Percentiles rank a stretch among this genome's conserved stretches.
phyloP scores from a whole-genome alignment of 2,113 vertebrate genomes.

The Macroglossus sobrinus region DNA sequence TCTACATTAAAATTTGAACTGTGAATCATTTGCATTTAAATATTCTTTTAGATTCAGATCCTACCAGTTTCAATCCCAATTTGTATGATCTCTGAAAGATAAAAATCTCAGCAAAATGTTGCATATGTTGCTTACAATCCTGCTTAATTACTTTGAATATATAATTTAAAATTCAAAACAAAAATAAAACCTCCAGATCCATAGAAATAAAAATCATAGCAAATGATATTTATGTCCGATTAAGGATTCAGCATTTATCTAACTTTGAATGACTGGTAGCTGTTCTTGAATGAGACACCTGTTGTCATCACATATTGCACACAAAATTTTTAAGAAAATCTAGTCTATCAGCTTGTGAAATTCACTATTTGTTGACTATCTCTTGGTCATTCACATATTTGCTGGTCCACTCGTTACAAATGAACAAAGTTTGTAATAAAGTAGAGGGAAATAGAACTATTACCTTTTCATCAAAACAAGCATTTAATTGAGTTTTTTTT shows the following conservation, averaged over 20 bases:
- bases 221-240: background rate
- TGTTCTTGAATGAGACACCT: conserved; percentile 64
- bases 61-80: conserved; percentile 22
- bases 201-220: conserved; percentile 48
- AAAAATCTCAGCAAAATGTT: conserved; percentile 53
- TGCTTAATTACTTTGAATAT: conserved; percentile 67
- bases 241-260: conserved; percentile 37
- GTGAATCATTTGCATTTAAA: conserved; percentile 71
- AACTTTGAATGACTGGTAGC: conserved; percentile 37
- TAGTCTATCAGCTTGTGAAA: background rate
- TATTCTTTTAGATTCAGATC: conserved; percentile 43
- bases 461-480: background rate
- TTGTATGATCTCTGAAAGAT: conserved; percentile 44
- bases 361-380: background rate
- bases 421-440: background rate
- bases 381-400: background rate
- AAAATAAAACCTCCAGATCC: conserved; percentile 40
- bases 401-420: background rate
- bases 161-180: conserved; percentile 55
- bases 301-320: background rate
- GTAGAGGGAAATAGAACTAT: background rate
- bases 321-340: background rate
- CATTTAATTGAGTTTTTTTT: too few relatives aligned
- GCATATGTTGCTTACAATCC: conserved; percentile 44
- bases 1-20: conserved; percentile 48